Evolutionary conservation across 23 tunicate species (phyloP), one percentile per base, ranked within the genome.

Genomic region (Botrylloides violaceus): DNA sequence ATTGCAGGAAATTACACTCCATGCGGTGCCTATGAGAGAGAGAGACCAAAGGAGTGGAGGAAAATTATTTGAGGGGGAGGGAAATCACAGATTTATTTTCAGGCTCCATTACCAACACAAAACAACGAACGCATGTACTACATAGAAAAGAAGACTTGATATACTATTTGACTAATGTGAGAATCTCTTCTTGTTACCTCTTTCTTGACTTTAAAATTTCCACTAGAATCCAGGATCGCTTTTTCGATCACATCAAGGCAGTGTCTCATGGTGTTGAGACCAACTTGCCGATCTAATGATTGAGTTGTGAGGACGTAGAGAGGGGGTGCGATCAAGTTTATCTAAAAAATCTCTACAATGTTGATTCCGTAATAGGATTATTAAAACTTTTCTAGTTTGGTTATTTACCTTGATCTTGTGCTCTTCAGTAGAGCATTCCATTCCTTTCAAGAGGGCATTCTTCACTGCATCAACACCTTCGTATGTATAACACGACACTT

Each of bases 391-490:
- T 0, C 1, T 24, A 24, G 48, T n/a, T 66, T 62, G 49, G n/a
- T n/a, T n/a, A 68, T 6, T 23, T 36, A 68, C 74, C 59, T 21
- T 93, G 47, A 93, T 81, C 7, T 74, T 64, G 53, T 85, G 84
- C 47, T 85, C 94, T 66, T 93, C 98, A 34, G 88, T 81, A 20
- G 94, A 80, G 66, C 98, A 93, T 43, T 81, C 95, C 31, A 93
- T 32, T 39, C 98, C 98, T 36, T 61, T 81, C 64, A 68, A 74
- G 3, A 93, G 75, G 7, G 98, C 98, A 34, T 81, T 37, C 65
- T 93, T 93, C 18, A 93, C 87, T 25, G 98, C 98, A 73, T 93
- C 98, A 4, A 93, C 95, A 2, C 98, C 98, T 77, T 93, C 98
- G 53, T 93, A 93, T 19, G 93, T 77, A 74, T 82, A 93, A 73